Base-by-base conservation (phyloP, 2,113 vertebrate species). In the Struthidea cinerea region DNA sequence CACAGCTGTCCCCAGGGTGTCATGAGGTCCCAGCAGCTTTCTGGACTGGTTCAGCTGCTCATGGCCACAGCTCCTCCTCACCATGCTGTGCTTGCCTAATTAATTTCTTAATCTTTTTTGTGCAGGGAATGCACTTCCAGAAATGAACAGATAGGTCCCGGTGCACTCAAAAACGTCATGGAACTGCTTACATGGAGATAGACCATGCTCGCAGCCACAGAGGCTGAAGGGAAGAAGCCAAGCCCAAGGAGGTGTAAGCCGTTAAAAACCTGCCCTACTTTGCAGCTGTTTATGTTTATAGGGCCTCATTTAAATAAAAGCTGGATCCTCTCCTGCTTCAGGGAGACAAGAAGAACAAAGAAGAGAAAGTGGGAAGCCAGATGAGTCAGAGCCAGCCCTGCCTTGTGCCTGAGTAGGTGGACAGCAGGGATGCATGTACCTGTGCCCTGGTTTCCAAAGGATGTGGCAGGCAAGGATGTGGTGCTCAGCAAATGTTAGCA, bases 281-380 rank as follows among this genome's bases (percentile, higher is more conserved):
- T 28, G 32, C 80, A 76, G 39, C 53, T 90, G 68, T 46, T 70
- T 42, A 23, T 70, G 64, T 46, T 86, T 89, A 81, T 63, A 68
- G 39, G 33, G 37, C 24, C 47, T 84, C 64, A 65, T 86, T 92
- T 89, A 61, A 89, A 87, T 89, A 77, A 95, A 91, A 92, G 41
- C 57, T 67, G n/a, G 15, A 57, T 89, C 57, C 37, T 83, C 68
- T 86, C 46, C 71, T 70, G 67, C 88, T 86, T 94, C 59, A 53
- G 76, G n/a, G 75, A 76, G 30, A 93, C 35, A 68, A 77, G 41
- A 65, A 92, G 35, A 92, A 92, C 64, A 93, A 94, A 76, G 32
- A 52, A 64, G 55, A 69, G 42, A 52, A 94, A 67, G 85, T 78
- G 69, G 81, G 73, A 93, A 88, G 91, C 47, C 88, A 76, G 75